Base-by-base conservation (phyloP, 2,888 invertebrate species). In the Sthenelais limicola region DNA sequence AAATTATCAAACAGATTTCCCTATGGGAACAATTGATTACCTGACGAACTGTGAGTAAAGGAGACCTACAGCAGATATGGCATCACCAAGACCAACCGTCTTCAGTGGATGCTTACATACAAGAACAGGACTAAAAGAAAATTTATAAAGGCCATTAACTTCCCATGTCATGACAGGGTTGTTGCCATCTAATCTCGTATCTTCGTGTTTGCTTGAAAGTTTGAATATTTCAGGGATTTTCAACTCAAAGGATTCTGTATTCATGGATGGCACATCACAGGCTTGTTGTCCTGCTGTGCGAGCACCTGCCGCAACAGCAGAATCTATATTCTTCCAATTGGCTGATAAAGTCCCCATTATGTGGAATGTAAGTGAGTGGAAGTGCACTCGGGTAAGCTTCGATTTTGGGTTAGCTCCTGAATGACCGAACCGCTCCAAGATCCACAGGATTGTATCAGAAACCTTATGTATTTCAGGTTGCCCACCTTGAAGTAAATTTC, bases 31-130 rank as follows among this genome's bases (percentile, higher is more conserved):
- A n/a, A n/a, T n/a, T n/a, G n/a, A 62, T 21, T 35, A 62, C 7
- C 38, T 18, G 1, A 38, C 33, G 74, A 79, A 85, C 73, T 83
- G 75, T 15, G 89, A 88, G 79, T 86, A 89, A 80, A 89, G 82
- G 3, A 89, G 81, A 18, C 88, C 88, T 15, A 88, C 88, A 4
- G 88, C 84, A 18, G 89, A 88, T 58, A 89, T 89, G 24, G 89
- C 86, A 79, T 89, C 89, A 24, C 89, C 89, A n/a, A 89, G 77
- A 48, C 89, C 89, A 12, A 89, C 88, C 12, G 89, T 89, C 78
- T 88, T 88, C 47, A 84, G 76, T 1, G 89, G 89, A 33, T 86
- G 78, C 74, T 84, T 86, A 79, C 89, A 89, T 21, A 89, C 89
- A 48, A 89, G 82, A 5, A 88, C 88, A 2, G 89, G 89, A 68